Percentiles rank a stretch among this genome's conserved stretches.
phyloP scores from a whole-genome alignment of 2,797 vertebrate genomes.

The Dryobates pubescens region DNA sequence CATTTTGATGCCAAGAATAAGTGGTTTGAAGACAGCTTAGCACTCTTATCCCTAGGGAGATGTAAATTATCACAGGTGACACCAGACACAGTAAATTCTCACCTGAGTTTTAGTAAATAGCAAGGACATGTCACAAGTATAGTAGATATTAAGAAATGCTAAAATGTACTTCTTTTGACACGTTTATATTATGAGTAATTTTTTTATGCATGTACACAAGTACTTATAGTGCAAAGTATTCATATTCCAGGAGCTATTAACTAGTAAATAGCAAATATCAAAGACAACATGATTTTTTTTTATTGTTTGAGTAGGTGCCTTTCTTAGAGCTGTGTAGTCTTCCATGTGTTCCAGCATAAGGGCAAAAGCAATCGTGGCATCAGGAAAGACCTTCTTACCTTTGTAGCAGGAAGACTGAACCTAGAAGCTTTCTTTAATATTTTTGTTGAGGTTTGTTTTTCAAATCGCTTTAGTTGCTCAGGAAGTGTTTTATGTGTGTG shows the following conservation, averaged over 20 bases:
- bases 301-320: background rate
- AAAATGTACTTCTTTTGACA: background rate
- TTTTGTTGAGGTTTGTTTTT: background rate
- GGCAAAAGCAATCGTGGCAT: background rate
- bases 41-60: constrained; percentile 32
- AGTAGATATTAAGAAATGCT: background rate
- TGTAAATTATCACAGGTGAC: background rate
- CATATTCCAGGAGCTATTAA: background rate
- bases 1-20: constrained; percentile 38
- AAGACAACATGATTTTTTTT: background rate
- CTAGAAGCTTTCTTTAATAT: background rate
- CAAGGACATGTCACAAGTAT: background rate
- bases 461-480: background rate
- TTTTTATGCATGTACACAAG: background rate
- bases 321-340: background rate
- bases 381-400: background rate
- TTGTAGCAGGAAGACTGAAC: background rate
- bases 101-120: background rate
- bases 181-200: background rate
- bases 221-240: background rate
- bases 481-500: background rate
- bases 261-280: background rate
- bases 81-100: constrained; percentile 1
- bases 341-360: background rate
- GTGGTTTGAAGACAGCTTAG: constrained; percentile 35